These are phyloP conservation scores for Ailuropoda melanoleuca DNA, from an alignment of 2,113 vertebrate genomes.

Conservation along the genomic window DNA sequence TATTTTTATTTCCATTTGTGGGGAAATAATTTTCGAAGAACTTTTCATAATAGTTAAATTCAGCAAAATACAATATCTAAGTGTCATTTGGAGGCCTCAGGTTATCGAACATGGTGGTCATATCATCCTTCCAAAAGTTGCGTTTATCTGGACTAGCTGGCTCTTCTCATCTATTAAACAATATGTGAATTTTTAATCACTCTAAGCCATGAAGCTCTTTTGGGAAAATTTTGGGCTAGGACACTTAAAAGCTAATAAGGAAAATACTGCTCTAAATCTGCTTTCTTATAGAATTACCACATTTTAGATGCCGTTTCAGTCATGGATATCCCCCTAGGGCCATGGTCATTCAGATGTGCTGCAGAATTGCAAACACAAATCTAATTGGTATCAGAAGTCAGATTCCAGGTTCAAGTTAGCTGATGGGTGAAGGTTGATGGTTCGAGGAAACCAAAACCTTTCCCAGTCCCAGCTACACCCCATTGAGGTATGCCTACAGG, in stretches of 20 bases:
- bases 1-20: constrained; percentile 68
- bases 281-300: neutral
- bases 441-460: neutral
- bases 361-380: neutral
- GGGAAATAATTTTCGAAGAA: constrained; percentile 63
- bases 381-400: neutral
- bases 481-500: neutral
- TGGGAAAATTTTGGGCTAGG: neutral
- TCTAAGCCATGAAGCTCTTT: neutral
- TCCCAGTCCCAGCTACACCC: neutral
- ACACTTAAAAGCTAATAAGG: neutral
- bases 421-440: neutral
- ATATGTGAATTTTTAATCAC: neutral
- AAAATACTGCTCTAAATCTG: neutral
- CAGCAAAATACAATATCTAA: constrained; percentile 31
- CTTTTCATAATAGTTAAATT: constrained; percentile 56
- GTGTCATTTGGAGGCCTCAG: constrained; percentile 1
- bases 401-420: neutral
- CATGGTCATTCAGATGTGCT: neutral
- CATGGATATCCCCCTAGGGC: neutral
- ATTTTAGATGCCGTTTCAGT: neutral
- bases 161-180: neutral
- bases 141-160: neutral
- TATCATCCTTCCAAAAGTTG: neutral
- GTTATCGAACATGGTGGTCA: neutral